Evolutionary conservation across 2,888 invertebrate species (phyloP).

Genomic region (Scaptomyza reducta): DNA sequence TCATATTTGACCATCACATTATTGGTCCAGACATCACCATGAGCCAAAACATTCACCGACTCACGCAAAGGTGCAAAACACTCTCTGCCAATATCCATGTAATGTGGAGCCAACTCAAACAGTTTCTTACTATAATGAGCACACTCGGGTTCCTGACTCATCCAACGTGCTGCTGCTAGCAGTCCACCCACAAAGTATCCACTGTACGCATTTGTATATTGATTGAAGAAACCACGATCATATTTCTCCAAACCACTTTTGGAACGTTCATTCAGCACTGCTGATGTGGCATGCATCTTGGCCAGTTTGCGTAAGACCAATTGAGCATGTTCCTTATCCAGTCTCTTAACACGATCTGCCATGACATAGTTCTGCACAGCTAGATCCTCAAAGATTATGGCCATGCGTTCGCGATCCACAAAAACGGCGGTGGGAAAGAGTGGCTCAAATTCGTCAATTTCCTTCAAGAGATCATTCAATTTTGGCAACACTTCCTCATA

Average conservation of each 20-base stretch:
- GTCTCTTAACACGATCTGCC: constrained; percentile 78
- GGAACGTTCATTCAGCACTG: constrained; percentile 83
- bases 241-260: constrained; percentile 69
- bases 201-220: constrained; percentile 80
- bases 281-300: constrained; percentile 85
- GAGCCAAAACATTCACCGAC: constrained; percentile 81
- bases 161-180: constrained; percentile 75
- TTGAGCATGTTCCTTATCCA: constrained; percentile 84
- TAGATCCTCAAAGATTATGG: constrained; percentile 83
- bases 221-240: constrained; percentile 83
- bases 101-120: constrained; percentile 68
- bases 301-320: constrained; percentile 84
- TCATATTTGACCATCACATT: constrained; percentile 84
- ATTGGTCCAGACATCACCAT: constrained; percentile 84
- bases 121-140: constrained; percentile 76
- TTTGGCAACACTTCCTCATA: constrained; percentile 82
- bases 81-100: constrained; percentile 81
- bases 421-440: constrained; percentile 77
- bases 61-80: constrained; percentile 71
- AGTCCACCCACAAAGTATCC: constrained; percentile 80
- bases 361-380: constrained; percentile 70
- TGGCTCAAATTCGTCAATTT: constrained; percentile 71
- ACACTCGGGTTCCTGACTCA: constrained; percentile 66
- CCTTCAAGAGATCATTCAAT: constrained; percentile 67
- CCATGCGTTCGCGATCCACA: constrained; percentile 75